Evolutionary conservation across 2,797 vertebrate species (phyloP).

Genomic region (Labeo calbasu): DNA sequence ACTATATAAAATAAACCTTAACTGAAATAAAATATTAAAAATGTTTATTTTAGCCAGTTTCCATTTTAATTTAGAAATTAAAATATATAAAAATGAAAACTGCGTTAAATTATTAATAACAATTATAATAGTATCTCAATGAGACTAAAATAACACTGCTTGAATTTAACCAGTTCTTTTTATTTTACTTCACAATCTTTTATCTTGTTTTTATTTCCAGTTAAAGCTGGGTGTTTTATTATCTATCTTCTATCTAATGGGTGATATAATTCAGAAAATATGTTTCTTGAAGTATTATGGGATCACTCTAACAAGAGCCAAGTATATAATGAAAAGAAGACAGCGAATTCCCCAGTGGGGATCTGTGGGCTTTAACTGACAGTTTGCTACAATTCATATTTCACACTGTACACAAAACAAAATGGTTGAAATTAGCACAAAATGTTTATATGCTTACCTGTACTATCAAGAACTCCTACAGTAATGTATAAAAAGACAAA

Average conservation of each 20-base stretch:
- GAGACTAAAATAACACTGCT: background rate
- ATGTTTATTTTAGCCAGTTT: no score
- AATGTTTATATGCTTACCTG: background rate
- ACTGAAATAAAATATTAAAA: background rate
- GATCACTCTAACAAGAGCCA: background rate
- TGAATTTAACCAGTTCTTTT: background rate
- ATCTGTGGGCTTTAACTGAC: background rate
- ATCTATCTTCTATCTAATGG: background rate
- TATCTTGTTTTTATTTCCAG: background rate
- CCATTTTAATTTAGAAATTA: no score
- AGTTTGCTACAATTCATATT: background rate
- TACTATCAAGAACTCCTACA: background rate
- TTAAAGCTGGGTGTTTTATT: background rate
- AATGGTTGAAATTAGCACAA: background rate
- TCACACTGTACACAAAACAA: background rate
- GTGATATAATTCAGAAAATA: slow-evolving; percentile 5
- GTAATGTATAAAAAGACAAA: background rate
- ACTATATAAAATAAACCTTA: background rate
- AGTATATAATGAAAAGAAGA: slow-evolving; percentile 22
- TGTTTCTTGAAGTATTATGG: background rate
- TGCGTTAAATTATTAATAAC: background rate
- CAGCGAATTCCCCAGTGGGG: background rate
- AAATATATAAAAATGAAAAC: background rate
- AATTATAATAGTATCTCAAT: background rate
- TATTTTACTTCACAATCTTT: background rate